Evolutionary conservation across 2,888 invertebrate species (phyloP), one percentile per base, ranked within the genome.

Genomic region (Nephrotoma flavescens): DNA sequence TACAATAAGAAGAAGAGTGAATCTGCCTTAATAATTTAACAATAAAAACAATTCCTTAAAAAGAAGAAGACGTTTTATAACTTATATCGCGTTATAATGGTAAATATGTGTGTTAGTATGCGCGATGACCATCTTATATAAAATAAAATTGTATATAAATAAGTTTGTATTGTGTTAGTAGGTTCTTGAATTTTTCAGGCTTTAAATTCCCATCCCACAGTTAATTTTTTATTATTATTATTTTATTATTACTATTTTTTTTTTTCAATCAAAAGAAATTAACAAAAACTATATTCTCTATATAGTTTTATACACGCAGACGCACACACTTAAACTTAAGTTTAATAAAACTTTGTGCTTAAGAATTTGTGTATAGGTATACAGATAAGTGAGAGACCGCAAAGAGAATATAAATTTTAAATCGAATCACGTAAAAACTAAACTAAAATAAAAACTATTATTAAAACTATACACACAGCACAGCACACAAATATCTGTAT

Each of bases 121-220:
- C 42, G 41, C 41, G 84, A 84, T 84, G 84, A 84, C 84, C 84
- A 84, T 84, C 42, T 42, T 84, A 71, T 71, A 71, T 31, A 71
- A n/a, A 9, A 71, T 11, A 52, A 15, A 47, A 9, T 9, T 47
- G 0, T 57, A 57, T 15, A 57, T 15, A 57, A 71, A 71, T 31
- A 31, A 42, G 83, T 41, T 42, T 84, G 84, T 42, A 84, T 84
- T 84, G 42, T 84, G 84, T 84, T 84, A 84, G 84, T 84, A 84
- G 84, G 84, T 84, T 84, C 84, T 84, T 84, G 7, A 84, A 42
- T 84, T 15, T 84, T 84, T 84, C n/a, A 42, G 41, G 42, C 71
- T 71, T 84, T 42, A 42, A 84, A 84, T 84, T 84, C 84, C 84
- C 84, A 84, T 84, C 84, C 84, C 84, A 84, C 84, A 84, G 84